Evolutionary conservation across 2,113 vertebrate species (phyloP).

Genomic region (Eurypyga helias): DNA sequence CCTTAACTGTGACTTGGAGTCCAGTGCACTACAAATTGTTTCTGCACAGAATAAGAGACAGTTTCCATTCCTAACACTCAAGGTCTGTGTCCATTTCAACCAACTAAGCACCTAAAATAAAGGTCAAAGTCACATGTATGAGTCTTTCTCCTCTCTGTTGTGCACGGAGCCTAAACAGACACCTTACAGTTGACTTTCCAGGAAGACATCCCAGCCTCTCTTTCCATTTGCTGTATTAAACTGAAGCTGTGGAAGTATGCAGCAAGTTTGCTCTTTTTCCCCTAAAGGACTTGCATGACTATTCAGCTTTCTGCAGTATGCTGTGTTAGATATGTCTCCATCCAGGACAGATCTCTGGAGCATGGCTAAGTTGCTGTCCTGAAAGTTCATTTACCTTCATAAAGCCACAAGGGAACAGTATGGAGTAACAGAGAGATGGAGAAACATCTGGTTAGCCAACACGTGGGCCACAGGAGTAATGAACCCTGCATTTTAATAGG

Average conservation of each 20-base stretch:
- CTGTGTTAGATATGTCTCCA: neutral
- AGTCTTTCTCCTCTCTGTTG: neutral
- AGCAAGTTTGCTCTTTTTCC: neutral
- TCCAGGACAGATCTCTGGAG: neutral
- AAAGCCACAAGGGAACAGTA: slow-evolving; percentile 15
- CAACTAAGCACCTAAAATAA: neutral
- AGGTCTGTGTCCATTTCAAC: neutral
- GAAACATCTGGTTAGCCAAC: slow-evolving; percentile 46
- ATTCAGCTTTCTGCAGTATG: neutral
- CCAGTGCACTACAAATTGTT: neutral
- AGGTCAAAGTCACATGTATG: neutral
- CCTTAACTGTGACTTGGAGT: neutral
- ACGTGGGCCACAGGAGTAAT: neutral
- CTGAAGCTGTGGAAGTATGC: neutral
- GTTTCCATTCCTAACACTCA: neutral
- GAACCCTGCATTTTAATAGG: slow-evolving; percentile 36
- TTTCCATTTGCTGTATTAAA: neutral
- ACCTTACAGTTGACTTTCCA: neutral
- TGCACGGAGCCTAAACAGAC: neutral
- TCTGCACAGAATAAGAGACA: neutral
- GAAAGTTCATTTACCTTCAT: slow-evolving; percentile 16
- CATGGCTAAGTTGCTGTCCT: neutral
- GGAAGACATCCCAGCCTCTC: neutral
- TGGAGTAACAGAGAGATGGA: neutral
- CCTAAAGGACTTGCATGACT: neutral